Evolutionary conservation across 2,888 invertebrate species (phyloP).

Genomic region (Frankliniella intonsa): DNA sequence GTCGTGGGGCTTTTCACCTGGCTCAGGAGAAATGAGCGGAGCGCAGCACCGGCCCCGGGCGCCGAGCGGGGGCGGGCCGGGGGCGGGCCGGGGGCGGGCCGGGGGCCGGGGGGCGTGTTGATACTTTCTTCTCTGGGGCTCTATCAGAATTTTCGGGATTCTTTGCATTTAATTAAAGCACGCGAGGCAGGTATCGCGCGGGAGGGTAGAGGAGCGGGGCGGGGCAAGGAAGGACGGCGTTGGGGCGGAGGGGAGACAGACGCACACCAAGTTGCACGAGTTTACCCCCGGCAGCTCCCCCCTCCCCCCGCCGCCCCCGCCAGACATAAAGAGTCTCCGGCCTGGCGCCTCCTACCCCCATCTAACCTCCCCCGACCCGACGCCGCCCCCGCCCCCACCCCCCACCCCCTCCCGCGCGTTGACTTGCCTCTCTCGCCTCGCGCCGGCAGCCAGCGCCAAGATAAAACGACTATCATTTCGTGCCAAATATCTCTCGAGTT

Average conservation of each 20-base stretch:
- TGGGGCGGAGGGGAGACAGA: background rate
- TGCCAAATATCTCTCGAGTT: conserved; percentile 5
- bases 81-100: background rate
- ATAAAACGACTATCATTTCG: conserved; percentile 1
- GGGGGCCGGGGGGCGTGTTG: background rate
- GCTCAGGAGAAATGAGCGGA: background rate
- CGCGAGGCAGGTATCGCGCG: conserved; percentile 4
- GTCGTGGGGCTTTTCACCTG: no score
- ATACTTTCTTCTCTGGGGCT: conserved; percentile 16
- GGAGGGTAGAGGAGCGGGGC: background rate
- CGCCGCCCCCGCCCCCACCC: background rate
- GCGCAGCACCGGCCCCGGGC: background rate
- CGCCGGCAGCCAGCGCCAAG: background rate
- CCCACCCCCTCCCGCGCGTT: background rate
- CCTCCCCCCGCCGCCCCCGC: background rate
- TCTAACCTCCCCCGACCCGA: background rate
- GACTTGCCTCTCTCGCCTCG: background rate
- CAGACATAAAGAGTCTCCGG: conserved; percentile 3
- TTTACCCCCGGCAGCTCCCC: no score
- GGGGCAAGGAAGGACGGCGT: background rate
- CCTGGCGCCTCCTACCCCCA: background rate
- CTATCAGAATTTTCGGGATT: conserved; percentile 26
- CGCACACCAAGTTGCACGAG: no score
- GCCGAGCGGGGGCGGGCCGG: background rate
- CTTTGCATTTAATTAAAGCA: conserved; percentile 25